phyloP scores from a whole-genome alignment of 2,113 vertebrate genomes.

The Pholis gunnellus region DNA sequence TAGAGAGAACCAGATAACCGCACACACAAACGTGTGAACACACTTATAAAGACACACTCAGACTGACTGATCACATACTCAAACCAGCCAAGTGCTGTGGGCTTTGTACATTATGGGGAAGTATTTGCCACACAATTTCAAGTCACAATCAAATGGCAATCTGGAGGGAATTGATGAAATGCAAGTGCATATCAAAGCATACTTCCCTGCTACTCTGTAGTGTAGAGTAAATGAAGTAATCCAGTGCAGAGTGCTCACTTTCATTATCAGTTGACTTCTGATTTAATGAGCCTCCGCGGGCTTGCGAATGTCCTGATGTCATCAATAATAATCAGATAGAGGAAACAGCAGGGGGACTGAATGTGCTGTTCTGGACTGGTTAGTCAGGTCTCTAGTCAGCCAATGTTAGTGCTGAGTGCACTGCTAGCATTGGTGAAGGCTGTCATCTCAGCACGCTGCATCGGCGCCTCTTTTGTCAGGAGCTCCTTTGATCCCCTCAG shows the following conservation, averaged over 20 bases:
- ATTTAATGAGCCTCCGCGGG: constrained; percentile 71
- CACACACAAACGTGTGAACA: background rate
- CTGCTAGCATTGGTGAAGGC: constrained; percentile 60
- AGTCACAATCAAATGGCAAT: constrained; percentile 49
- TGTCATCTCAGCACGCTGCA: constrained; percentile 75
- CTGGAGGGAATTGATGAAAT: constrained; percentile 54
- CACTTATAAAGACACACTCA: constrained; percentile 9
- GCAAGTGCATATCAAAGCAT: constrained; percentile 50
- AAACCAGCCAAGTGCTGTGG: constrained; percentile 49
- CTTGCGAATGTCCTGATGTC: constrained; percentile 60
- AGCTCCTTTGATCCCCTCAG: constrained; percentile 72
- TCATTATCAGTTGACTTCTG: constrained; percentile 61
- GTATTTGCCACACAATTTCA: constrained; percentile 47
- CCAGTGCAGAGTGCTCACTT: constrained; percentile 52
- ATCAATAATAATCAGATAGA: constrained; percentile 70
- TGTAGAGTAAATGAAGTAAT: constrained; percentile 54
- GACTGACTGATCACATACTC: constrained; percentile 43
- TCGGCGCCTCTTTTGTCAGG: constrained; percentile 75
- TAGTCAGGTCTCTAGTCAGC: constrained; percentile 74
- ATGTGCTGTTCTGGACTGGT: constrained; percentile 67
- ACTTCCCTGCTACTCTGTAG: constrained; percentile 21
- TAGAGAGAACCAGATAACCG: constrained; percentile 8
- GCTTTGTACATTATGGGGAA: constrained; percentile 47
- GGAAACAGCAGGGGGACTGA: constrained; percentile 48
- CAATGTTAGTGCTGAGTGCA: constrained; percentile 71